Conservation (phyloP, 2,888 invertebrate genomes). For the Phania funesta region DNA sequence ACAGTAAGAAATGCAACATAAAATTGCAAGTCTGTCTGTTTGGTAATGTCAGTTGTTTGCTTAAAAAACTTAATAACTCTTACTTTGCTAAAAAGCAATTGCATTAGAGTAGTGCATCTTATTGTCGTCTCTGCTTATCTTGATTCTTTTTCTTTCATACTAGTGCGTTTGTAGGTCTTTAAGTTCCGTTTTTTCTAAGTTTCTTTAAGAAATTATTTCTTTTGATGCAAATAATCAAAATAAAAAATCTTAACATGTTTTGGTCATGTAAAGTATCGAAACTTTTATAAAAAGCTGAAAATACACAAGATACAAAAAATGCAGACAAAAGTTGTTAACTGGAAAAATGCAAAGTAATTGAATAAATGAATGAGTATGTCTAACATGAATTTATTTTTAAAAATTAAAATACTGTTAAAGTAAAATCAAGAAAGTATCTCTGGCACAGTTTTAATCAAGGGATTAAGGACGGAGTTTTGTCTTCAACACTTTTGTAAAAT, state of each 20-base stretch:
- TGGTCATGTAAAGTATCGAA: conserved; percentile 55
- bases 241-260: conserved; percentile 36
- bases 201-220: conserved; percentile 24
- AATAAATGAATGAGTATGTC: no score
- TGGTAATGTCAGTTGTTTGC: neutral
- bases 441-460: no score
- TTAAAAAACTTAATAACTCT: neutral
- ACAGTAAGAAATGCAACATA: neutral
- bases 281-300: conserved; percentile 34
- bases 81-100: neutral
- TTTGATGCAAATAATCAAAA: conserved; percentile 11
- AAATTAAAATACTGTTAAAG: no score
- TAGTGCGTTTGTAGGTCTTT: neutral
- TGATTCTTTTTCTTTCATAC: neutral
- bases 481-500: no score
- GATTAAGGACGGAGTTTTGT: no score
- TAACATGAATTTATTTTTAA: no score
- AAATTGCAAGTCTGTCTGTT: neutral
- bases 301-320: neutral
- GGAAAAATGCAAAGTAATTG: conserved; percentile 10
- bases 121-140: neutral
- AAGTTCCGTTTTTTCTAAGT: conserved; percentile 28
- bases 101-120: neutral
- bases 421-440: no score
- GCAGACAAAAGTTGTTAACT: conserved; percentile 8